Conservation (phyloP, 2,797 vertebrate genomes). For the Hapalemur alaotrensis region DNA sequence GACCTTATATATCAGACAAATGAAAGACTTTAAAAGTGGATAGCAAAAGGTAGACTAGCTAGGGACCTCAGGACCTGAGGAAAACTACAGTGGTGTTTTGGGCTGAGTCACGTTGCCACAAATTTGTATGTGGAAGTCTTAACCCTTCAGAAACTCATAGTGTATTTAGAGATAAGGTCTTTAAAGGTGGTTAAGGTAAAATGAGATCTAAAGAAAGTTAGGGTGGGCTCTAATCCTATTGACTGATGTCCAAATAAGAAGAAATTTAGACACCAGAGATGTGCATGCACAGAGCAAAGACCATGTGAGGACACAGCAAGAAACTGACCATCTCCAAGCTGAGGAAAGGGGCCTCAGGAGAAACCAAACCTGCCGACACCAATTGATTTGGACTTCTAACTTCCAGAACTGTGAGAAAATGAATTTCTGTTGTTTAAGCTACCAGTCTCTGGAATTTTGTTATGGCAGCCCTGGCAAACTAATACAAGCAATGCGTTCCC, state of each 20-base stretch:
- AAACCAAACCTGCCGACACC: not conserved
- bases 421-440: not conserved
- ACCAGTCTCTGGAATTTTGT: not conserved
- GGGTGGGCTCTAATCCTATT: not conserved
- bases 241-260: not conserved
- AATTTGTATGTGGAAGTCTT: not conserved
- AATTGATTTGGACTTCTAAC: not conserved
- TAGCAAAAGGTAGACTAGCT: not conserved
- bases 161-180: not conserved
- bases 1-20: not conserved
- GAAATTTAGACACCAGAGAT: not conserved
- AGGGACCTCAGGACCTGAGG: not conserved
- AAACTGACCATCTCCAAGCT: not conserved
- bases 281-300: not conserved
- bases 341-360: not conserved
- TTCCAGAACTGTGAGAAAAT: not conserved
- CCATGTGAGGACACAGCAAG: not conserved
- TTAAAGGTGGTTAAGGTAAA: not conserved
- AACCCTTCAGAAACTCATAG: not conserved
- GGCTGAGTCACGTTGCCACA: not conserved
- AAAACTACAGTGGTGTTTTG: not conserved
- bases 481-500: not conserved
- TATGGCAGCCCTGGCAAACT: not conserved
- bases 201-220: too few relatives aligned
- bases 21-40: not conserved